These are phyloP conservation scores for Micropoecilia bifurca DNA, from an alignment of 2,797 vertebrate species.

Conservation along the genomic window DNA sequence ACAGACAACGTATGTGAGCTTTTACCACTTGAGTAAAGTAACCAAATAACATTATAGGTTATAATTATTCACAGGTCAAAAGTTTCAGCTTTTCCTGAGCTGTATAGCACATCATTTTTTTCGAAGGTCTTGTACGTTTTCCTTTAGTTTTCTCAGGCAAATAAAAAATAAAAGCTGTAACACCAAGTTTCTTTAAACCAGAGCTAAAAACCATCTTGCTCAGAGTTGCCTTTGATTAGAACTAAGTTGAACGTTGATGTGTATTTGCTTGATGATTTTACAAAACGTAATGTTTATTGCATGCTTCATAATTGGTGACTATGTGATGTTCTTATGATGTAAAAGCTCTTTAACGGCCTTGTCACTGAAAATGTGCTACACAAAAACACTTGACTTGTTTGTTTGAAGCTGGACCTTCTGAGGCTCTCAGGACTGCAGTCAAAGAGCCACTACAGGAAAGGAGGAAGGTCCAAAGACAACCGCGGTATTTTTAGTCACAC, in stretches of 20 bases:
- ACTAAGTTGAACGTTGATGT: too few species aligned
- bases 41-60: background rate
- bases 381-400: background rate
- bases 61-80: background rate
- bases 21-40: background rate
- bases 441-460: background rate
- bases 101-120: background rate
- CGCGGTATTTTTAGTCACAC: background rate
- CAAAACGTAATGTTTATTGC: too few species aligned
- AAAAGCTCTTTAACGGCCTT: too few species aligned
- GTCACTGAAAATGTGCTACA: too few species aligned
- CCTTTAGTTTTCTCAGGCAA: background rate
- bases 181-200: too few species aligned
- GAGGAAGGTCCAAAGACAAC: background rate
- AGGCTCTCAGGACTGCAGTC: background rate
- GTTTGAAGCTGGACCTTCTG: background rate
- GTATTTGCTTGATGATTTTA: too few species aligned
- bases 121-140: background rate
- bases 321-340: too few species aligned
- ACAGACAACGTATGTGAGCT: too few species aligned
- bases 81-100: background rate
- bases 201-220: too few species aligned
- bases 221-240: too few species aligned
- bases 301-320: too few species aligned
- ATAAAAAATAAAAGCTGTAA: background rate